Conservation (phyloP, 2,113 vertebrate species). For the Ctenodactylus gundi region DNA sequence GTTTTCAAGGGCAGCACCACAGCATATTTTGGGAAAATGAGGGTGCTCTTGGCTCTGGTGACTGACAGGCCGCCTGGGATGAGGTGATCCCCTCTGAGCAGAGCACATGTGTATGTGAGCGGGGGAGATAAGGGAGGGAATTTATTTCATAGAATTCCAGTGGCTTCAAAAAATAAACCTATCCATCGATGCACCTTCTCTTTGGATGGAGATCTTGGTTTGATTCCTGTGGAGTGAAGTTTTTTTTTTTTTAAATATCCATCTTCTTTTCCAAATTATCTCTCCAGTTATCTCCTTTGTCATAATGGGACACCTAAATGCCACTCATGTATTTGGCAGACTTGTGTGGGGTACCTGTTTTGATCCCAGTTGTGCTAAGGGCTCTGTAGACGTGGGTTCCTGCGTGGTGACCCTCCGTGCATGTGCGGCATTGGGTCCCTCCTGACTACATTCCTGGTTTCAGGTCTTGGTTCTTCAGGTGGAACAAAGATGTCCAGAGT, state of each 20-base stretch:
- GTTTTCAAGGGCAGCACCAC: not conserved
- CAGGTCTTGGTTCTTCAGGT: not conserved
- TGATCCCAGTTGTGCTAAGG: not conserved
- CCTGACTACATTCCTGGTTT: not conserved
- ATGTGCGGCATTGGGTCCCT: not conserved
- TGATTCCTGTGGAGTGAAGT: not conserved
- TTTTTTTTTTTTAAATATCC: slow-evolving; percentile 1
- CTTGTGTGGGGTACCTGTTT: not conserved
- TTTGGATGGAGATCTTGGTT: not conserved
- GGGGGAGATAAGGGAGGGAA: not conserved
- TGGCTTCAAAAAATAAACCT: not conserved
- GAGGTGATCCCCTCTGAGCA: not conserved
- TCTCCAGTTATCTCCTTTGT: not conserved
- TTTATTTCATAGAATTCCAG: not conserved
- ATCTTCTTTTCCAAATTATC: not conserved
- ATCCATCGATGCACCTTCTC: not conserved
- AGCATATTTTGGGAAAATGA: not conserved
- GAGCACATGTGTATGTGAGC: not conserved
- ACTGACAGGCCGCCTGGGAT: not conserved
- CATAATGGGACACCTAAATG: not conserved
- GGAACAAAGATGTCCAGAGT: not conserved
- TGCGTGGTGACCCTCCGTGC: not conserved
- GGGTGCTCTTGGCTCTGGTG: not conserved
- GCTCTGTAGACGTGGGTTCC: not conserved
- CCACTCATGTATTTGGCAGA: not conserved